phyloP scores from a whole-genome alignment of 2,113 vertebrate genomes.

The Garra rufa region DNA sequence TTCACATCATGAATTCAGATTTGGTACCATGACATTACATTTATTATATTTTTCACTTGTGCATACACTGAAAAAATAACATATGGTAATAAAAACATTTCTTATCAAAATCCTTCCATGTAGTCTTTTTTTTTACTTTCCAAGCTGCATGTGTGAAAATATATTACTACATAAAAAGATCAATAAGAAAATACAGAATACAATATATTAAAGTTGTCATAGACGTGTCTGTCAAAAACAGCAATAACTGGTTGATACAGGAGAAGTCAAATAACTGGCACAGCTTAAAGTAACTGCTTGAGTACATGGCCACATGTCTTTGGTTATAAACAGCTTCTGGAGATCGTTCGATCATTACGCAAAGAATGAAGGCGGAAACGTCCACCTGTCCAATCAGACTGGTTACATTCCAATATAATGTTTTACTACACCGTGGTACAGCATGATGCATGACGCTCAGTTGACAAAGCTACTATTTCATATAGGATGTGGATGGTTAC shows the following conservation, averaged over 20 bases:
- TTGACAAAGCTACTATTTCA: not conserved
- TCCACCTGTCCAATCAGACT: not conserved
- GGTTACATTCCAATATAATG: slow-evolving; percentile 27
- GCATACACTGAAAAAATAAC: slow-evolving; percentile 74
- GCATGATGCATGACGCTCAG: not conserved
- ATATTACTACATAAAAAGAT: slow-evolving; percentile 82
- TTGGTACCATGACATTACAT: slow-evolving; percentile 70
- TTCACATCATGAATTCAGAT: not conserved
- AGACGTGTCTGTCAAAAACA: slow-evolving; percentile 65
- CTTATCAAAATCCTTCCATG: slow-evolving; percentile 66
- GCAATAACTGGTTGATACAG: slow-evolving; percentile 56
- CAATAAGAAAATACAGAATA: slow-evolving; percentile 67
- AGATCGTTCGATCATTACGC: not conserved
- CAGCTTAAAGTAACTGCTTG: slow-evolving; percentile 72
- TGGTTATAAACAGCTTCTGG: slow-evolving; percentile 69
- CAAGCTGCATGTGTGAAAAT: slow-evolving; percentile 79
- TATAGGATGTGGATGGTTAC: not conserved
- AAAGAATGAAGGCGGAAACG: not conserved
- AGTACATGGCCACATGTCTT: slow-evolving; percentile 72
- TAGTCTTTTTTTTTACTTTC: slow-evolving; percentile 63
- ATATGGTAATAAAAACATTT: slow-evolving; percentile 59
- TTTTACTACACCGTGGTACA: not conserved
- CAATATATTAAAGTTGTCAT: slow-evolving; percentile 80
- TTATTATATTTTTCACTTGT: slow-evolving; percentile 72
- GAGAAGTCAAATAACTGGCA: slow-evolving; percentile 68